Evolutionary conservation across 2,888 invertebrate species (phyloP).

Genomic region (Agapostemon virescens): DNA sequence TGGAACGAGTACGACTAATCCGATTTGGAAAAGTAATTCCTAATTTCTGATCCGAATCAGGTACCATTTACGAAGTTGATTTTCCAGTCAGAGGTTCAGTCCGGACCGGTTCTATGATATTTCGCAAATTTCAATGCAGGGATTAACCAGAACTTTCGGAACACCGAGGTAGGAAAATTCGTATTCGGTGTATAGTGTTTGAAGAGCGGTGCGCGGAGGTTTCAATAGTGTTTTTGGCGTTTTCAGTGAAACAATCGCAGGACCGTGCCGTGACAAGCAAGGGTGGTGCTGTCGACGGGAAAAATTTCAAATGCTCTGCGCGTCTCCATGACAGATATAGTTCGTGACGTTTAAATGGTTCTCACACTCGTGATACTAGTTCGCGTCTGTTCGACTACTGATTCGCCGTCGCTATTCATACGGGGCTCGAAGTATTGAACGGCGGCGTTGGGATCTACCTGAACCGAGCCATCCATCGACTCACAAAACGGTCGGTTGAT

Average conservation of each 20-base stretch:
- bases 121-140: neutral
- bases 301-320: conserved; percentile 39
- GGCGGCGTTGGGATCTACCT: conserved; percentile 40
- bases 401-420: conserved; percentile 61
- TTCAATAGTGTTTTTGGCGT: conserved; percentile 35
- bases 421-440: conserved; percentile 52
- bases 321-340: conserved; percentile 49
- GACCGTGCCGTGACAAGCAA: neutral
- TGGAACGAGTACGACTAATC: neutral
- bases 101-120: conserved; percentile 12
- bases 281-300: neutral
- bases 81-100: neutral
- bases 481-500: neutral
- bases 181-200: neutral
- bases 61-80: conserved; percentile 13
- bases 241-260: conserved; percentile 34
- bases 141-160: neutral
- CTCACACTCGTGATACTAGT: conserved; percentile 53
- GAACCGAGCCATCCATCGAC: conserved; percentile 12
- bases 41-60: neutral
- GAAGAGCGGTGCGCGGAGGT: neutral
- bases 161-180: neutral
- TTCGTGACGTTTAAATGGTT: conserved; percentile 64
- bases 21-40: neutral
- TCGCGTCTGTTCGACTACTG: conserved; percentile 50